These are phyloP conservation scores for Pelodiscus sinensis DNA, from an alignment of 2,113 vertebrate genomes.

Conservation along the genomic window DNA sequence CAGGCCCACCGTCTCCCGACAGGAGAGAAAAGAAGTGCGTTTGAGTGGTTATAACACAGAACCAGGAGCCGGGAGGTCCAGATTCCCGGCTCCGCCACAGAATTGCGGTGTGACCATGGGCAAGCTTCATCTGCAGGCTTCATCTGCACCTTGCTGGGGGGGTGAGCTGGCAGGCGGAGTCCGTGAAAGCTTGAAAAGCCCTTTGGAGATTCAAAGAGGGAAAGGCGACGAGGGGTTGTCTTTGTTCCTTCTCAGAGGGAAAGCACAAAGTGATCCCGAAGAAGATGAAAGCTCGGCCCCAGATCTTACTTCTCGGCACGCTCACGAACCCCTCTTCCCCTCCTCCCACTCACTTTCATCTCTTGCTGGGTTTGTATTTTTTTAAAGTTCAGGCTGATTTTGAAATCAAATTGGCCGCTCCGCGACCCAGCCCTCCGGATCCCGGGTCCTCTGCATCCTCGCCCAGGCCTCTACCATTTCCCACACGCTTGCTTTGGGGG, in stretches of 20 bases:
- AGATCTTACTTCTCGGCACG: neutral
- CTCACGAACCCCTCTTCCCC: neutral
- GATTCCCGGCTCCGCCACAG: fast-evolving
- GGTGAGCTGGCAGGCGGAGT: neutral
- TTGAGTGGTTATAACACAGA: neutral
- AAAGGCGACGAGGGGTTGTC: neutral
- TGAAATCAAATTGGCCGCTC: constrained; percentile 6
- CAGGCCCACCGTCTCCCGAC: neutral
- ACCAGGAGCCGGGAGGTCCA: fast-evolving
- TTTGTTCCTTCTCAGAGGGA: neutral
- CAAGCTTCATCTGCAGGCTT: neutral
- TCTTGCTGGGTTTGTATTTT: neutral
- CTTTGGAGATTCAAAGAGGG: neutral
- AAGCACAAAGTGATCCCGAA: neutral
- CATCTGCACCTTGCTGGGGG: neutral
- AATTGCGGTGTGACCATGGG: neutral
- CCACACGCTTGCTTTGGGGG: constrained; percentile 30
- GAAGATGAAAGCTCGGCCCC: neutral
- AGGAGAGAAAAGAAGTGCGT: neutral
- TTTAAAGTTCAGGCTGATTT: neutral
- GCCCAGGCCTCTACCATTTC: neutral
- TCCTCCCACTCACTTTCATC: neutral
- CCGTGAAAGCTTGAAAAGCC: neutral
- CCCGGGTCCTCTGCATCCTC: neutral
- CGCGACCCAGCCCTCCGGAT: neutral